Base-by-base conservation (phyloP, 53 echinoderm and acorn worm genomes). In the Holothuria scabra region DNA sequence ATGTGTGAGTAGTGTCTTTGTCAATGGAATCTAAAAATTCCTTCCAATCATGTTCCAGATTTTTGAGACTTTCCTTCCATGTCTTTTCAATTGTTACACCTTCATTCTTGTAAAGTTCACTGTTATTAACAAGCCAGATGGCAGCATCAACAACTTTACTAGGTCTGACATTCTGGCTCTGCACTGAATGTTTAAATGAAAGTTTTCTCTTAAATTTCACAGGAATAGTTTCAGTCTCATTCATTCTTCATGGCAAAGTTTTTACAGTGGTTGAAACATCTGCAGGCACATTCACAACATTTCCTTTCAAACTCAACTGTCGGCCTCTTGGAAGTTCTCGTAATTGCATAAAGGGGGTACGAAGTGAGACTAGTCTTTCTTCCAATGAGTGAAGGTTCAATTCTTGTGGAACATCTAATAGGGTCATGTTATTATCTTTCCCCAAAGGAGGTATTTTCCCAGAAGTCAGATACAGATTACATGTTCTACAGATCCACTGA, bases 201-300 rank as follows among this genome's bases (percentile, higher is more conserved):
- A 86, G 79, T 78, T 76, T 76, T 86, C 86, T 86, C 59, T 86
- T 86, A 29, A 86, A 61, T 86, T 86, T 76, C 2, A 86, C 76
- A 16, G 86, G 86, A 64, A 86, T 76, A 59, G 76, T 86, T n/a
- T 48, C 46, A 46, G 34, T 41, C 12, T 86, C 63, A 60, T 55
- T 33, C 14, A 76, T 74, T 55, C 28, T 76, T 4, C 46, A 24
- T 57, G 86, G 86, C 24, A 86, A 64, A 55, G 79, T 79, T 34
- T 30, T 56, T 20, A 79, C 49, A 28, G 79, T 79, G 11, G 19
- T 48, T 20, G 61, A 79, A 22, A 70, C 79, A 65, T 61, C 65
- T 14, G 48, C 65, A 31, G 80, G 66, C 10, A 86, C 86, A 66
- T 86, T 86, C 5, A 86, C 86, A 18, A 86, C 86, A 86, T 56